Percentiles rank a stretch among this genome's conserved stretches.
These are phyloP conservation scores for Chinchilla lanigera DNA, from an alignment of 2,113 vertebrate species.

Conservation along the genomic window DNA sequence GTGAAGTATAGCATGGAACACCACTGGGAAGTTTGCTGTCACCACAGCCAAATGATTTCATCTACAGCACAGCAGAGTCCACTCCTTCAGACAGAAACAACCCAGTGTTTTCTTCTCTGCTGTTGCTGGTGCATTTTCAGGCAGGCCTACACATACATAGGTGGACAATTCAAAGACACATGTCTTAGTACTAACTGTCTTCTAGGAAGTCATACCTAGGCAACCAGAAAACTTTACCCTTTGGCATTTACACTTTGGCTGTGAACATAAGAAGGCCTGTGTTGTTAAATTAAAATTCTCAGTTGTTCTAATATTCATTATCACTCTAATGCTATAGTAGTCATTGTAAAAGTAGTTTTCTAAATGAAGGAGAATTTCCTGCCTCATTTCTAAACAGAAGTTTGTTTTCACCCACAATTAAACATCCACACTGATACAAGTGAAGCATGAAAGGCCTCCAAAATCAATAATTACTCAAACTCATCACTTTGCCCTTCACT, in stretches of 20 bases:
- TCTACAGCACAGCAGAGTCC: conserved; percentile 70
- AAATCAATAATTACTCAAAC: conserved; percentile 51
- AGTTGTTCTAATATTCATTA: neutral
- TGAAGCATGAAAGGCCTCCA: neutral
- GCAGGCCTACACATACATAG: neutral
- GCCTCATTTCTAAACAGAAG: conserved; percentile 30
- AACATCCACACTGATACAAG: neutral
- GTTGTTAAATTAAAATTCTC: conserved; percentile 26
- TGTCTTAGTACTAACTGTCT: neutral
- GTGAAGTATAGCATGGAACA: conserved; percentile 73
- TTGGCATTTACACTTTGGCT: conserved; percentile 22
- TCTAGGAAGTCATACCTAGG: conserved; percentile 30
- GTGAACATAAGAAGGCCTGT: neutral
- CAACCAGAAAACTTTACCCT: conserved; percentile 36
- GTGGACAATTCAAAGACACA: neutral
- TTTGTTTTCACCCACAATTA: neutral
- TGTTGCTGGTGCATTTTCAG: neutral
- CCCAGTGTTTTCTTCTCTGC: neutral
- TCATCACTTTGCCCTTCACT: conserved; percentile 42
- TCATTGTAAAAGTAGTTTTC: neutral
- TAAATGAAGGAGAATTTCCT: conserved; percentile 17
- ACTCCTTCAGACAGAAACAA: conserved; percentile 57
- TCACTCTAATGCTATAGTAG: neutral
- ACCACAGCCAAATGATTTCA: conserved; percentile 69
- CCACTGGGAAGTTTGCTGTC: conserved; percentile 75